A percentile compares a stretch with the other conserved stretches of the same genome.
These are phyloP conservation scores for Pseudolaguvia tuberculata DNA, from an alignment of 2,113 vertebrate genomes.

Conservation along the genomic window DNA sequence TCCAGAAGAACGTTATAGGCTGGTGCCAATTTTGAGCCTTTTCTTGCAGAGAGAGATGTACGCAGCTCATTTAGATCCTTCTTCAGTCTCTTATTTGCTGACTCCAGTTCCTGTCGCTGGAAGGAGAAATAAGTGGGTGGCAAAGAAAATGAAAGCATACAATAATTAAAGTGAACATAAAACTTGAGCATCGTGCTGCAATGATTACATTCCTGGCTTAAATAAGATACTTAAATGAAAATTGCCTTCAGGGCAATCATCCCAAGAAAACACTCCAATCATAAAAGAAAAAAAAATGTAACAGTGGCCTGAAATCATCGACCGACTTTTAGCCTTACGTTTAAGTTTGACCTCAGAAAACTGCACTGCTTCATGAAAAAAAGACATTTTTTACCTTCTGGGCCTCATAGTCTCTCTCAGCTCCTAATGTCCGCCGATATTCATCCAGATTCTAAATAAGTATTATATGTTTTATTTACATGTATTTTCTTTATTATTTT, in stretches of 20 bases:
- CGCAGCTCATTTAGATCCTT: conserved; percentile 86
- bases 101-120: conserved; percentile 90
- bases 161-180: not conserved
- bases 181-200: not conserved
- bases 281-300: not conserved
- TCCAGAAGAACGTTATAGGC: conserved; percentile 85
- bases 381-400: conserved; percentile 79
- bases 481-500: too few relatives aligned
- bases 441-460: conserved; percentile 73
- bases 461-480: conserved; percentile 2
- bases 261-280: not conserved
- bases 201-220: not conserved
- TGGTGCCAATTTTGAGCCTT: conserved; percentile 64
- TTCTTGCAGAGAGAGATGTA: conserved; percentile 74
- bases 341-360: not conserved
- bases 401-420: conserved; percentile 87
- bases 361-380: not conserved
- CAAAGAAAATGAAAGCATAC: not conserved
- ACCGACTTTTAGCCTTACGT: not conserved
- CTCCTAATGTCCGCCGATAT: conserved; percentile 76
- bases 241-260: not conserved
- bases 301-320: not conserved
- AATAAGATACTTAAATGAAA: not conserved
- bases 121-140: conserved; percentile 14
- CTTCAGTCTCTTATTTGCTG: conserved; percentile 93